phyloP scores from a whole-genome alignment of 2,113 vertebrate species.

The Oostethus manadensis region DNA sequence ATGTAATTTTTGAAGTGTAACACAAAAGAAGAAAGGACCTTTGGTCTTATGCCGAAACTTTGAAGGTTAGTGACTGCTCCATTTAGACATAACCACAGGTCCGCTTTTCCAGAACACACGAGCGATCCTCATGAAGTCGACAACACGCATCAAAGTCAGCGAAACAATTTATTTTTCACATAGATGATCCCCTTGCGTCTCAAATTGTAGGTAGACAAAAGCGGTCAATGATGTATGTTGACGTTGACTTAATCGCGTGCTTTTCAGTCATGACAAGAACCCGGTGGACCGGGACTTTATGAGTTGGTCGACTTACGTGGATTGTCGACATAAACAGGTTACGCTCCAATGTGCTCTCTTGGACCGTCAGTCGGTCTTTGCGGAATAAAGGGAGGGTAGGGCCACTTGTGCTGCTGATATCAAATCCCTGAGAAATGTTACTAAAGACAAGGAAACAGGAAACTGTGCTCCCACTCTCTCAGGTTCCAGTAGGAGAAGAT shows the following conservation, averaged over 20 bases:
- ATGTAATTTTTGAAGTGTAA: too few species aligned
- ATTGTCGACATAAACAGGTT: neutral
- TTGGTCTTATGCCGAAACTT: too few species aligned
- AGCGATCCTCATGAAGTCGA: too few species aligned
- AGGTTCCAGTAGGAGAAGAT: constrained; percentile 25
- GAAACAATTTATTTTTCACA: neutral
- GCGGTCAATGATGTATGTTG: neutral
- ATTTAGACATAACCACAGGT: too few species aligned
- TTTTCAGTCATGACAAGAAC: neutral
- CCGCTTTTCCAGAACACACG: too few species aligned
- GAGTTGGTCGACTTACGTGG: neutral
- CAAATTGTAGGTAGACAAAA: neutral
- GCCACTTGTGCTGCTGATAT: constrained; percentile 69
- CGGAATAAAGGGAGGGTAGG: constrained; percentile 51
- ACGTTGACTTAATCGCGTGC: neutral
- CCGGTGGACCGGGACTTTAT: neutral
- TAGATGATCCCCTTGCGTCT: neutral
- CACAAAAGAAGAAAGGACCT: too few species aligned
- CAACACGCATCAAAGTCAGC: too few species aligned
- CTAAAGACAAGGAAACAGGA: constrained; percentile 56
- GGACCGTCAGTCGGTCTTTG: constrained; percentile 53
- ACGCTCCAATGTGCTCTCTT: constrained; percentile 6
- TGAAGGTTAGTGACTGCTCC: too few species aligned
- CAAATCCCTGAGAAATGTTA: constrained; percentile 75
- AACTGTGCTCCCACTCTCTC: constrained; percentile 53